phyloP scores from a whole-genome alignment of 2,113 vertebrate genomes.

The Mystacornis crossleyi region DNA sequence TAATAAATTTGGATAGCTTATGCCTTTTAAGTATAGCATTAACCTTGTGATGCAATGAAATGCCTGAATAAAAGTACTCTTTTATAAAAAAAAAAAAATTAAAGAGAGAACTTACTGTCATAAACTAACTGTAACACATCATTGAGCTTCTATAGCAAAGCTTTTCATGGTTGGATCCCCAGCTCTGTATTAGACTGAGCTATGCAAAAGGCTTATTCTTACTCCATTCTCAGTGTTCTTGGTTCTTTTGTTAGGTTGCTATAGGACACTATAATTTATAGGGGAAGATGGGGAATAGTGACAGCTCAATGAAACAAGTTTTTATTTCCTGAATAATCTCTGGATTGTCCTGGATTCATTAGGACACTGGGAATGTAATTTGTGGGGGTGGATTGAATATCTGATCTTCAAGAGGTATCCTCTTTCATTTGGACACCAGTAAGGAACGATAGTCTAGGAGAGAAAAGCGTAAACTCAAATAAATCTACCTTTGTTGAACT shows the following conservation, averaged over 20 bases:
- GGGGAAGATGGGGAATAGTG: not conserved
- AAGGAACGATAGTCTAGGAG: not conserved
- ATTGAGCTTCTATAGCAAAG: not conserved
- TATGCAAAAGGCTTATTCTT: not conserved
- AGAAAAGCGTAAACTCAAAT: not conserved
- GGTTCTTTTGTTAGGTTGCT: not conserved
- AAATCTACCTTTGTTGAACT: not conserved
- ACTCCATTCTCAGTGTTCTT: not conserved
- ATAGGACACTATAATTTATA: not conserved
- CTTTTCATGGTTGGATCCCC: not conserved
- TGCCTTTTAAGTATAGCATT: not conserved
- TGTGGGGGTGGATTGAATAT: not conserved
- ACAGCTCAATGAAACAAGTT: not conserved
- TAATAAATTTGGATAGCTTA: not conserved
- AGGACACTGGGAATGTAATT: not conserved
- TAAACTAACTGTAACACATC: not conserved
- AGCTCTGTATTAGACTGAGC: not conserved
- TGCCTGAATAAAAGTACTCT: not conserved
- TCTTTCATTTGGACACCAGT: not conserved
- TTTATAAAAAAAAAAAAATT: not conserved
- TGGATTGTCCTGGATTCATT: not conserved
- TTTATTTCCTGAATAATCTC: not conserved
- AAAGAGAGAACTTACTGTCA: not conserved
- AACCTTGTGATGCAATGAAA: not conserved
- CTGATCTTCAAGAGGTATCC: not conserved